A percentile compares a stretch with the other conserved stretches of the same genome.
phyloP scores from a whole-genome alignment of 2,888 invertebrate genomes.

The Caenorhabditis plicata region DNA sequence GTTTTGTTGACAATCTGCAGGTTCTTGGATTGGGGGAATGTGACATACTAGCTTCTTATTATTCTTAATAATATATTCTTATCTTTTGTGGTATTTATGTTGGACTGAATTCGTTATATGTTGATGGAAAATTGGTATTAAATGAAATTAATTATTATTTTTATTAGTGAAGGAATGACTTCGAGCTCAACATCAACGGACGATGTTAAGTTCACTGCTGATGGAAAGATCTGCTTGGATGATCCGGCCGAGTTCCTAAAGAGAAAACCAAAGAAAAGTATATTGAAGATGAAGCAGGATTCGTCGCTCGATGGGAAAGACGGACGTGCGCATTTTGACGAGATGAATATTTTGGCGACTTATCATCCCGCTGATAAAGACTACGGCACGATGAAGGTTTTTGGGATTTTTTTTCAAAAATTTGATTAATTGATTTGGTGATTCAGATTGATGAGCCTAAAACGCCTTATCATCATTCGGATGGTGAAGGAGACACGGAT shows the following conservation, averaged over 20 bases:
- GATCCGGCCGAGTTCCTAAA: constrained; percentile 63
- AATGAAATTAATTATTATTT: too few species aligned
- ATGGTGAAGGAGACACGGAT: constrained; percentile 67
- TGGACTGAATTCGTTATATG: too few species aligned
- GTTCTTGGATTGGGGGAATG: too few species aligned
- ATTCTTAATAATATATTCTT: too few species aligned
- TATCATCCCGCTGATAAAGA: constrained; percentile 96
- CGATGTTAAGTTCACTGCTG: constrained; percentile 30
- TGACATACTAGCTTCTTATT: too few species aligned
- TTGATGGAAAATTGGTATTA: too few species aligned
- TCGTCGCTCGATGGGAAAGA: constrained; percentile 53
- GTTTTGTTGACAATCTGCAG: neutral
- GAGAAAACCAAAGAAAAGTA: constrained; percentile 64
- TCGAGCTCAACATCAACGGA: constrained; percentile 19
- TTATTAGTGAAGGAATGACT: too few species aligned
- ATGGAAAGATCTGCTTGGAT: constrained; percentile 41
- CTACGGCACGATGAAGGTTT: constrained; percentile 93
- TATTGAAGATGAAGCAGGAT: constrained; percentile 59
- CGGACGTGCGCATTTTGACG: constrained; percentile 73
- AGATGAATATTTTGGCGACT: constrained; percentile 96
- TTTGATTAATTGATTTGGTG: neutral
- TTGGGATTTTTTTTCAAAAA: neutral
- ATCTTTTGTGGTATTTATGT: too few species aligned
- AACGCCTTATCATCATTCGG: constrained; percentile 79
- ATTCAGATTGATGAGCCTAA: constrained; percentile 81